Evolutionary conservation across 2,113 vertebrate species (phyloP).

Genomic region (Strigops habroptila): DNA sequence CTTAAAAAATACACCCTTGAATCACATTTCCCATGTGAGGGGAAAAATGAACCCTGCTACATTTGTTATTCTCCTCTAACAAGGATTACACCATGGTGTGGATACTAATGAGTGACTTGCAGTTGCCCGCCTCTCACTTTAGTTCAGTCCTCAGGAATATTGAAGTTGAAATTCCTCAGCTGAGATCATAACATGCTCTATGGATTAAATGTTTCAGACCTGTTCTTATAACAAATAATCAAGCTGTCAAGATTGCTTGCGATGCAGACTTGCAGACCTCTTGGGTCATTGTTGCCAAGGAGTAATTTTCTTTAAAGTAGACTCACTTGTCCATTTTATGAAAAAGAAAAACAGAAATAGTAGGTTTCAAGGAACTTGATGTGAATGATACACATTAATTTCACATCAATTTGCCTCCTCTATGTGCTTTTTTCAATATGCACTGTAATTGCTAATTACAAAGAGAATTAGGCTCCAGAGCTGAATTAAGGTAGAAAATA

Average conservation of each 20-base stretch:
- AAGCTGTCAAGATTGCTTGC: constrained; percentile 21
- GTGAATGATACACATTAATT: background rate
- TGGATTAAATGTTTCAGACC: constrained; percentile 36
- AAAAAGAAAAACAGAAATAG: constrained; percentile 30
- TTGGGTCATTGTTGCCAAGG: constrained; percentile 29
- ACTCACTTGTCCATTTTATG: background rate
- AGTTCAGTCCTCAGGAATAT: constrained; percentile 24
- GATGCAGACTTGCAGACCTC: constrained; percentile 12
- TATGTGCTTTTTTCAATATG: background rate
- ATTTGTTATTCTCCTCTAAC: constrained; percentile 53
- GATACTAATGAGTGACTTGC: constrained; percentile 46
- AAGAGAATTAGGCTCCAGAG: constrained; percentile 24
- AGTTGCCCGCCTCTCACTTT: constrained; percentile 25
- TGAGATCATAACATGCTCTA: background rate
- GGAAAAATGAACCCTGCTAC: constrained; percentile 18
- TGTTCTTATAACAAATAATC: constrained; percentile 48
- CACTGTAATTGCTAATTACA: background rate
- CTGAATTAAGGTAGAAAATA: constrained; percentile 31
- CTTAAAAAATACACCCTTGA: constrained; percentile 14
- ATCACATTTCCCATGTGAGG: background rate
- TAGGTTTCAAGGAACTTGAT: constrained; percentile 22
- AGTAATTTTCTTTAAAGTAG: constrained; percentile 30
- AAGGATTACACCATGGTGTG: constrained; percentile 8
- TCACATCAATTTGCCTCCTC: background rate
- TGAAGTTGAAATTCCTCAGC: constrained; percentile 24